phyloP scores from a whole-genome alignment of 2,797 vertebrate species.

The Ceyx erithaca region DNA sequence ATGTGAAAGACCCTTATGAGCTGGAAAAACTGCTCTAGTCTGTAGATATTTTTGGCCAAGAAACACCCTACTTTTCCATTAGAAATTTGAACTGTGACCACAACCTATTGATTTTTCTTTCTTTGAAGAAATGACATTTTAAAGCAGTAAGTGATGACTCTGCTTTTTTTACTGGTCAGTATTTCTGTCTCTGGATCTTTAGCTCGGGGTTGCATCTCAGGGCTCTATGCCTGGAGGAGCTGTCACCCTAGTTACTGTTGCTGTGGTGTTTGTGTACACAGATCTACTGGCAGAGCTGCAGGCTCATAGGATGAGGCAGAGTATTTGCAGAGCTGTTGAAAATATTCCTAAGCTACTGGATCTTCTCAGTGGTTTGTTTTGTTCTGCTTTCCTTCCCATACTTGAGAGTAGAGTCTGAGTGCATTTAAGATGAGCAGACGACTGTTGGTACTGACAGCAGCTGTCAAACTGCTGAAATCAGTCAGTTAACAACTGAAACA shows the following conservation, averaged over 20 bases:
- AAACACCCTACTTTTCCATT: not conserved
- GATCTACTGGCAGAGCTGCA: not conserved
- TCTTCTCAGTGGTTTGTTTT: not conserved
- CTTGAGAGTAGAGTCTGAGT: not conserved
- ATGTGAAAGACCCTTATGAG: not conserved
- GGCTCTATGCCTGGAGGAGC: not conserved
- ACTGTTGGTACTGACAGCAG: not conserved
- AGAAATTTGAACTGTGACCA: not conserved
- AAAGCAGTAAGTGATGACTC: not conserved
- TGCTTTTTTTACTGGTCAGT: not conserved
- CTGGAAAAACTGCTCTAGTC: not conserved
- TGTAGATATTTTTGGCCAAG: not conserved
- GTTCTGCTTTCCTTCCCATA: not conserved
- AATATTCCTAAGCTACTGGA: not conserved
- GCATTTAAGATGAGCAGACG: not conserved
- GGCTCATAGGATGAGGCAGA: not conserved
- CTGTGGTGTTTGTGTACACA: not conserved
- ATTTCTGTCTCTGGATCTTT: not conserved
- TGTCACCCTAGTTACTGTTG: slow-evolving; percentile 26
- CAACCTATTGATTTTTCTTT: not conserved
- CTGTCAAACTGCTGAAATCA: not conserved
- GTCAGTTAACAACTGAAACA: not conserved
- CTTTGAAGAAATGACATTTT: not conserved
- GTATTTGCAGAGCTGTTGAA: not conserved
- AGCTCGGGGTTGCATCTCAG: not conserved